These are phyloP conservation scores for Strongylocentrotus purpuratus DNA, from an alignment of 35 echinoderm and acorn worm genomes.

Conservation along the genomic window DNA sequence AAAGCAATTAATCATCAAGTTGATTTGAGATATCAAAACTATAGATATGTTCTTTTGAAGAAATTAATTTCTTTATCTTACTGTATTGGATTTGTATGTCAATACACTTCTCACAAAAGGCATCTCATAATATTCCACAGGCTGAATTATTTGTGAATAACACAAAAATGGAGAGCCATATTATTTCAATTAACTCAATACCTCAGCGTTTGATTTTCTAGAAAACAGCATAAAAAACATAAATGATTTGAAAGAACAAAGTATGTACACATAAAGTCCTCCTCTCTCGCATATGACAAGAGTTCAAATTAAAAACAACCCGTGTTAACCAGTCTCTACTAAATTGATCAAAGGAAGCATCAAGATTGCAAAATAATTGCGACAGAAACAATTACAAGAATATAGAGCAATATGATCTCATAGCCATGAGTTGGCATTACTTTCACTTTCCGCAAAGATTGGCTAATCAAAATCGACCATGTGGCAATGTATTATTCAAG, in stretches of 20 bases:
- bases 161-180: not conserved
- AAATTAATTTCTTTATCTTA: not conserved
- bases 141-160: not conserved
- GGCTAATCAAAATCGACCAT: not conserved
- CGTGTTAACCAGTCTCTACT: not conserved
- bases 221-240: not conserved
- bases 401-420: not conserved
- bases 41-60: not conserved
- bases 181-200: not conserved
- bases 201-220: not conserved
- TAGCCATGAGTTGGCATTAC: not conserved
- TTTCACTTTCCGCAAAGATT: not conserved
- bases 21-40: too few relatives aligned
- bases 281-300: not conserved
- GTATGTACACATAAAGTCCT: not conserved
- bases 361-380: constrained; percentile 12
- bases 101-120: not conserved
- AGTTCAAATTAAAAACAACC: not conserved
- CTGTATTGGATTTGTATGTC: not conserved
- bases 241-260: constrained; percentile 4
- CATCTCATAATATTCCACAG: not conserved
- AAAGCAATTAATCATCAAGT: too few relatives aligned
- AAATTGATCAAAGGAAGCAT: not conserved
- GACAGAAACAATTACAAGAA: not conserved
- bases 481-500: not conserved